Evolutionary conservation across 2,113 vertebrate genomes (phyloP), one percentile per base, ranked within the genome.

Genomic region (Cinclus mexicanus): DNA sequence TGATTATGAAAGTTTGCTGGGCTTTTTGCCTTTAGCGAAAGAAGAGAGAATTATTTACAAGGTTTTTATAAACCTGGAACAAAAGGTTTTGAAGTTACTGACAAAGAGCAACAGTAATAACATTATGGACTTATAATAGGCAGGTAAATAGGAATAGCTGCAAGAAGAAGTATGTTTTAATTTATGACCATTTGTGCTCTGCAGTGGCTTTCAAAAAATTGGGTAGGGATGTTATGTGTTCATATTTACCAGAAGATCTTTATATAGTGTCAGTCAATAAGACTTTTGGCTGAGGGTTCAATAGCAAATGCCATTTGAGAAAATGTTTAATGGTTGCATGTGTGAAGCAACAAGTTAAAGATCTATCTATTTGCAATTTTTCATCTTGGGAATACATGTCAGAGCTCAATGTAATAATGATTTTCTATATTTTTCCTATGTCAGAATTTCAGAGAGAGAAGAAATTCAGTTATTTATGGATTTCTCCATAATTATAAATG

Each of bases 301-400:
- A 57, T 91, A 93, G 42, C 44, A 96, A 87, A 80, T 87, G 53
- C 13, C 49, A 14, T 83, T 96, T 83, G 20, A 74, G 86, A 92
- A 83, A 70, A n/a, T 70, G 6, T 41, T 79, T 96, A 82, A 81
- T 81, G 49, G 25, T 60, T 87, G 65, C 90, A 75, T 80, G n/a
- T 84, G 29, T 75, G 47, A 94, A 93, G 90, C 76, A 94, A 92
- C 85, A 95, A 82, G 81, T 93, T 64, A 90, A 12, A 9, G 46
- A 82, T 68, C 33, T 86, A 44, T 81, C 37, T 42, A 33, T 49
- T 77, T 83, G 28, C 20, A 59, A 17, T 85, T 87, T 87, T 89
- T 91, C 75, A 53, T 86, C n/a, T 90, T 2, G 2, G 42, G n/a
- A 85, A 75, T 94, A 29, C 39, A 29, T 94, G 67, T 61, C 77